Percentiles rank a stretch among this genome's conserved stretches.
These are phyloP conservation scores for Philopotamus ludificatus DNA, from an alignment of 1,140 invertebrate species.

Conservation along the genomic window DNA sequence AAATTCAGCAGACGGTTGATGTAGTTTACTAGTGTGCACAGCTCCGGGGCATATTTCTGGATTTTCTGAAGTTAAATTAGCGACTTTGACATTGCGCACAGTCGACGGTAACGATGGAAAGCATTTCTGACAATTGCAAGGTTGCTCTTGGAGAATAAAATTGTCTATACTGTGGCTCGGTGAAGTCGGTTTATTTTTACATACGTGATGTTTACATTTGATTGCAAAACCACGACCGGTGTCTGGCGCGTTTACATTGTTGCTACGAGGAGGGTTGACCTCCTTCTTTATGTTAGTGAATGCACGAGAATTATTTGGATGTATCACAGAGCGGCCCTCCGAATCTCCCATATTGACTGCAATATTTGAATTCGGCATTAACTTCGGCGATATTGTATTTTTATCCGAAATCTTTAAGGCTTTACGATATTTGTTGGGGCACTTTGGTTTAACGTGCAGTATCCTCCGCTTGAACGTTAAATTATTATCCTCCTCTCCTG, in stretches of 20 bases:
- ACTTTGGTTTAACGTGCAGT: conserved; percentile 39
- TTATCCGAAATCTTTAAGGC: too few species aligned
- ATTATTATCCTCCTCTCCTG: conserved; percentile 52
- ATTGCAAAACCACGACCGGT: neutral
- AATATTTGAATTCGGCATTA: neutral
- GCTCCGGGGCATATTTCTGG: neutral
- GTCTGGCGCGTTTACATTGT: neutral
- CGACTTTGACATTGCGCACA: conserved; percentile 9
- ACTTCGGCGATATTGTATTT: neutral
- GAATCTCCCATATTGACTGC: too few species aligned
- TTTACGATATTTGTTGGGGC: too few species aligned
- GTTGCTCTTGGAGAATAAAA: conserved; percentile 17
- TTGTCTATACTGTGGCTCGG: conserved; percentile 17
- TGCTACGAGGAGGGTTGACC: neutral
- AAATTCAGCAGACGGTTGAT: neutral
- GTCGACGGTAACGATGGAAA: conserved; percentile 31
- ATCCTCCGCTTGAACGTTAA: conserved; percentile 46
- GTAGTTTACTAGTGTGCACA: neutral
- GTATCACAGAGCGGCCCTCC: neutral
- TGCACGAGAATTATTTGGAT: neutral
- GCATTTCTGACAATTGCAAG: conserved; percentile 34
- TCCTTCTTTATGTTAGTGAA: neutral
- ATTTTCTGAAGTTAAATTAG: conserved; percentile 9
- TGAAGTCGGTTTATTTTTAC: neutral
- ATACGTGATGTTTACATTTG: neutral